Percentiles rank a stretch among this genome's conserved stretches.
Conservation (phyloP, 2,888 invertebrate species). For the Apamea sordens region DNA sequence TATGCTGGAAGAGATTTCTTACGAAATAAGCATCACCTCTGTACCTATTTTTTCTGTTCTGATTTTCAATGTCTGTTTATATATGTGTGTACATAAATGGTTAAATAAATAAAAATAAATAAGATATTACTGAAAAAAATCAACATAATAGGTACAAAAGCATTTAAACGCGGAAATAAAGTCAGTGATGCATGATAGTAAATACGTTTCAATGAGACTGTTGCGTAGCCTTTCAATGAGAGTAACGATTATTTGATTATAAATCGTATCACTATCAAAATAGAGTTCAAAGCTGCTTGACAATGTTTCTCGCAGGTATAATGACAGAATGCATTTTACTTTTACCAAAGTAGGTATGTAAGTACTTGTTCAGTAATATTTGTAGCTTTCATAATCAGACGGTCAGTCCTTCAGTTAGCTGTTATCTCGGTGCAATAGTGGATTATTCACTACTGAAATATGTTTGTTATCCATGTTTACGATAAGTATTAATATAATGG, state of each 20-base stretch:
- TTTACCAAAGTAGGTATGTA: conserved; percentile 1
- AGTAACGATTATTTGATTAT: not conserved
- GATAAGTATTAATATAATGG: not conserved
- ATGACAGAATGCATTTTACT: not conserved
- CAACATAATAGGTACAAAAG: conserved; percentile 13
- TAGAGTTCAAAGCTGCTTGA: conserved; percentile 6
- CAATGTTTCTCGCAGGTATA: not conserved
- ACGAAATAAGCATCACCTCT: too few relatives aligned
- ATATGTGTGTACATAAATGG: too few relatives aligned
- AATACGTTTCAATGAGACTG: conserved; percentile 11
- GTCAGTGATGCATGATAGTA: conserved; percentile 29
- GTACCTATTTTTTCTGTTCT: too few relatives aligned
- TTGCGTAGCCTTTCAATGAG: not conserved
- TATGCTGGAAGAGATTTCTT: too few relatives aligned
- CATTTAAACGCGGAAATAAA: conserved; percentile 23
- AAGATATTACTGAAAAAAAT: conserved; percentile 13
- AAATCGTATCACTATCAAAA: not conserved
- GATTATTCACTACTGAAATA: conserved; percentile 11
- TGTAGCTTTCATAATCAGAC: conserved; percentile 3
- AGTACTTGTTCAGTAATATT: conserved; percentile 6
- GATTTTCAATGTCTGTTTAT: too few relatives aligned
- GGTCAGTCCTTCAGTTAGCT: not conserved
- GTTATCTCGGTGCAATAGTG: not conserved
- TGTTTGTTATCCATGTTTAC: not conserved
- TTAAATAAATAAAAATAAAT: too few relatives aligned